Conservation (phyloP, 2,797 vertebrate species). For the Anabas testudineus region DNA sequence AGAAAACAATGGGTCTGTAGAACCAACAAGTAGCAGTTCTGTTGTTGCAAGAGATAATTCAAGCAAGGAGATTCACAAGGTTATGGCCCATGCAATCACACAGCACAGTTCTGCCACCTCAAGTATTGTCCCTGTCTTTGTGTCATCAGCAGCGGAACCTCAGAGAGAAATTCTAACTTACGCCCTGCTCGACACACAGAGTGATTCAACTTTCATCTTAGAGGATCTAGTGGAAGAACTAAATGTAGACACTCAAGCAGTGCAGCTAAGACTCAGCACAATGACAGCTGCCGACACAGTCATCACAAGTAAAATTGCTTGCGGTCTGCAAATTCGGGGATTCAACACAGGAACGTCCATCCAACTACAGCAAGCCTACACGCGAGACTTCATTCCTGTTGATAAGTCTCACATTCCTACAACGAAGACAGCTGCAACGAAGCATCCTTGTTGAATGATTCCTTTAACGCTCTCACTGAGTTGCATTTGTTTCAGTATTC, state of each 20-base stretch:
- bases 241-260: slow-evolving; percentile 26
- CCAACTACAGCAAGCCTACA: slow-evolving; percentile 23
- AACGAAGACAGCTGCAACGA: too few relatives aligned
- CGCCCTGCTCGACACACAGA: slow-evolving; percentile 47
- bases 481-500: too few relatives aligned
- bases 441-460: too few relatives aligned
- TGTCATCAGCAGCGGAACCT: slow-evolving; percentile 37
- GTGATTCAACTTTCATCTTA: slow-evolving; percentile 50
- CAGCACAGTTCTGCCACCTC: too few relatives aligned
- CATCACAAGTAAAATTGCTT: slow-evolving; percentile 34
- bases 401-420: slow-evolving; percentile 55
- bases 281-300: slow-evolving; percentile 53
- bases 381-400: slow-evolving; percentile 23
- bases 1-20: too few relatives aligned
- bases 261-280: too few relatives aligned
- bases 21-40: too few relatives aligned
- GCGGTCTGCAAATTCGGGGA: slow-evolving; percentile 23
- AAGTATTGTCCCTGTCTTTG: too few relatives aligned
- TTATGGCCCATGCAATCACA: too few relatives aligned
- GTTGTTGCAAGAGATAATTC: too few relatives aligned
- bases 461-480: too few relatives aligned
- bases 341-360: neutral
- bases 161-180: slow-evolving; percentile 48
- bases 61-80: too few relatives aligned
- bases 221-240: slow-evolving; percentile 39